Evolutionary conservation across 2,888 invertebrate genomes (phyloP), one percentile per base, ranked within the genome.

Genomic region (Odontocerum albicorne): DNA sequence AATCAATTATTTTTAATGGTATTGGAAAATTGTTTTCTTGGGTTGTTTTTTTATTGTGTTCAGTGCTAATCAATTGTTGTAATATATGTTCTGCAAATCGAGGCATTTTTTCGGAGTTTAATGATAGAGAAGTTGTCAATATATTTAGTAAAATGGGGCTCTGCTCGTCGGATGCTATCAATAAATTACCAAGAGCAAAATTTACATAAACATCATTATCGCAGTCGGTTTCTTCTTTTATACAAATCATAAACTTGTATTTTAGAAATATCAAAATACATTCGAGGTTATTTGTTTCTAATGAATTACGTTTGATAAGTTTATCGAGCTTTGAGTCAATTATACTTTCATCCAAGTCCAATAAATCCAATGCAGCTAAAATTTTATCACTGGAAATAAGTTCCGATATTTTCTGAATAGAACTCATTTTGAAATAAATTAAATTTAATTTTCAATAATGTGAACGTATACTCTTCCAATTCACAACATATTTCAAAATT

Each of bases 321-420:
- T 63, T 61, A 61, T 69, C 67, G n/a, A 76, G 65, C 22, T 72
- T 69, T 7, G 59, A 51, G 64, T 77, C 75, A 27, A 76, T 65
- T 1, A 73, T 10, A 59, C 72, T 72, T 66, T 78, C 78, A 45
- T 75, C 73, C 56, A 78, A 66, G 64, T 76, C 73, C 21, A 77
- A 63, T 53, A 75, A 63, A 64, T 77, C 74, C 60, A 77, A 45
- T 13, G 49, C 38, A 6, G 21, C 39, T 21, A 60, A 46, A 16
- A 50, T 10, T 16, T 45, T 44, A 32, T 53, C 44, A 22, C 36
- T 47, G n/a, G 33, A 12, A 20, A 27, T 31, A 13, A 49, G 32
- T 8, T 31, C 19, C 19, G 13, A 27, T 22, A 44, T 44, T 31
- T 44, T 31, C n/a, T 44, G 7, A 15, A 19, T 4, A 20, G 33